phyloP scores from a whole-genome alignment of 2,113 vertebrate species.

The Cololabis saira region DNA sequence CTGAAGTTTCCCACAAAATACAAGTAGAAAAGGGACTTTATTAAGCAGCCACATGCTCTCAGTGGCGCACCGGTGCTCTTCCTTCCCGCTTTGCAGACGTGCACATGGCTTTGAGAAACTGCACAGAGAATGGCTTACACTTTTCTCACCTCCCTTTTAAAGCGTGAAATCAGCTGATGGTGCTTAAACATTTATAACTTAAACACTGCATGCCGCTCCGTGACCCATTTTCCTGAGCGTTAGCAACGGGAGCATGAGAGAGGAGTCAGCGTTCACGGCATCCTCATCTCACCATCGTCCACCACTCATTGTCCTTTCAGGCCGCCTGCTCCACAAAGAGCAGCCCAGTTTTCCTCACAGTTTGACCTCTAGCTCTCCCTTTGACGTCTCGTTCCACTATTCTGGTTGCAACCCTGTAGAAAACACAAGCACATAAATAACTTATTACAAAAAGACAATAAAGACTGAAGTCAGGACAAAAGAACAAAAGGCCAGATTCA shows the following conservation, averaged over 20 bases:
- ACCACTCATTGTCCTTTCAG: constrained; percentile 16
- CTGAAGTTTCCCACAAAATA: neutral
- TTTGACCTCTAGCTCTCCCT: too few species aligned
- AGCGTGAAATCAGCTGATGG: constrained; percentile 8
- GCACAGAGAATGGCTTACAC: neutral
- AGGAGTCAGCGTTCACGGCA: constrained; percentile 40
- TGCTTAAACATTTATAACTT: neutral
- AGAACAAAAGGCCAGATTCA: too few species aligned
- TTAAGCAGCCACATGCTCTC: constrained; percentile 20
- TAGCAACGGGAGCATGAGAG: constrained; percentile 25
- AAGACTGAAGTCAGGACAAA: constrained; percentile 20
- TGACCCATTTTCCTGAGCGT: constrained; percentile 60
- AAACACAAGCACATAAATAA: constrained; percentile 16
- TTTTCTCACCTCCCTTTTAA: neutral
- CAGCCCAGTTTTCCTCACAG: neutral
- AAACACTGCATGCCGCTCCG: constrained; percentile 3
- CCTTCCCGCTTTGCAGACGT: neutral
- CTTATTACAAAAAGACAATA: constrained; percentile 8
- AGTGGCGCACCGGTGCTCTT: constrained; percentile 26
- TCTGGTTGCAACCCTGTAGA: constrained; percentile 9
- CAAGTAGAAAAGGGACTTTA: constrained; percentile 12
- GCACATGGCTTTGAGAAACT: neutral
- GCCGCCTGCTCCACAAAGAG: neutral
- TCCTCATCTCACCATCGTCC: neutral
- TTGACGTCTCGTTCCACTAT: too few species aligned